Conservation (phyloP, 1,140 invertebrate species). For the Himalopsyche phryganea region DNA sequence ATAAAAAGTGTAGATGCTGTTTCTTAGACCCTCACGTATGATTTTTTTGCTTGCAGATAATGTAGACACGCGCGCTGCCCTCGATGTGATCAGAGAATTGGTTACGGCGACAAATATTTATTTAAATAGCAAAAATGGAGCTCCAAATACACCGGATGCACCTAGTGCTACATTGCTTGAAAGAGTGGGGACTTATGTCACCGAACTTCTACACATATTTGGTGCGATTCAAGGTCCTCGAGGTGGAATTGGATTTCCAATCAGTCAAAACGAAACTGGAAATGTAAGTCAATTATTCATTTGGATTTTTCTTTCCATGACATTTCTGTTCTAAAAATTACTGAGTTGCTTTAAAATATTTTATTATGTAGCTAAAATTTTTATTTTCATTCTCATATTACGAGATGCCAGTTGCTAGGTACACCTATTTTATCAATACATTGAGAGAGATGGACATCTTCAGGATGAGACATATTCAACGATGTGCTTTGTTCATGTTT, state of each 20-base stretch:
- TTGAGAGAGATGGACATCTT: too few relatives aligned
- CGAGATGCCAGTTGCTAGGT: too few relatives aligned
- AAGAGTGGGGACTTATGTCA: slow-evolving; percentile 77
- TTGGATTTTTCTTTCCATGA: too few relatives aligned
- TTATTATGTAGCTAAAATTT: too few relatives aligned
- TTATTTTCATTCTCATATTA: too few relatives aligned
- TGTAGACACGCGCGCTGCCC: slow-evolving; percentile 82
- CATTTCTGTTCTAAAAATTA: too few relatives aligned
- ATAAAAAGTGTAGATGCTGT: too few relatives aligned
- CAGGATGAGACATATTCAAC: too few relatives aligned
- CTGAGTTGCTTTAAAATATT: too few relatives aligned
- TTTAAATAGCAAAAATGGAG: slow-evolving; percentile 59
- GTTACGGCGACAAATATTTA: slow-evolving; percentile 83
- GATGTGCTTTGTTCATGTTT: too few relatives aligned
- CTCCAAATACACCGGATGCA: slow-evolving; percentile 35
- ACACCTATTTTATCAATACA: too few relatives aligned
- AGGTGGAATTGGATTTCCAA: slow-evolving; percentile 76
- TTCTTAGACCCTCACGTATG: too few relatives aligned
- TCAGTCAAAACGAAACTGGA: slow-evolving; percentile 44
- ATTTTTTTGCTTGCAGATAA: slow-evolving; percentile 87
- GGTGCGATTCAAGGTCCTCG: slow-evolving; percentile 71
- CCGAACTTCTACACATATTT: slow-evolving; percentile 83
- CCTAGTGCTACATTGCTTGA: slow-evolving; percentile 61
- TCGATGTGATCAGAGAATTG: slow-evolving; percentile 82
- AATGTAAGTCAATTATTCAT: slow-evolving; percentile 58